A percentile compares a stretch with the other conserved stretches of the same genome.
Conservation (phyloP, 1,140 invertebrate genomes). For the Samia ricini region DNA sequence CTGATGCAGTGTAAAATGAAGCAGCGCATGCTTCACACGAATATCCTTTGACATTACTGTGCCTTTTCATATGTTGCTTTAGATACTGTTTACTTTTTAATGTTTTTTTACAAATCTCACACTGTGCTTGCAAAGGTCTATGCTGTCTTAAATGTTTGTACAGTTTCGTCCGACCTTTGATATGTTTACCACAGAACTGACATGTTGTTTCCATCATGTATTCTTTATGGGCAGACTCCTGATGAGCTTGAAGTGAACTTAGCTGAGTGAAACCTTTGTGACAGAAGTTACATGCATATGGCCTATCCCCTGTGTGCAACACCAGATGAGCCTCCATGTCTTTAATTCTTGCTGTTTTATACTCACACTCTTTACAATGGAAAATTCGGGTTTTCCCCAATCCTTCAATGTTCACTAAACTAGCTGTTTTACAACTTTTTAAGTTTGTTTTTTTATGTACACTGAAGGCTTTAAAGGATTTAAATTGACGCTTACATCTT, state of each 20-base stretch:
- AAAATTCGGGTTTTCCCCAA: slow-evolving; percentile 46
- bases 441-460: slow-evolving; percentile 37
- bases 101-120: slow-evolving; percentile 48
- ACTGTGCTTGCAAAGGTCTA: slow-evolving; percentile 28
- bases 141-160: slow-evolving; percentile 51
- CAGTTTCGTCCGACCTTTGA: slow-evolving; percentile 39
- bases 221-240: slow-evolving; percentile 42
- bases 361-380: slow-evolving; percentile 49
- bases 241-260: slow-evolving; percentile 43
- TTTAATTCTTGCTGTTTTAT: slow-evolving; percentile 39
- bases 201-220: slow-evolving; percentile 47
- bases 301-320: slow-evolving; percentile 47
- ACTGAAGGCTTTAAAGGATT: slow-evolving; percentile 46
- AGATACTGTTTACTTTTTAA: slow-evolving; percentile 30
- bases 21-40: slow-evolving; percentile 56
- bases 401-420: slow-evolving; percentile 42
- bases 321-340: slow-evolving; percentile 49
- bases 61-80: slow-evolving; percentile 47
- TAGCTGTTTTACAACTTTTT: slow-evolving; percentile 31
- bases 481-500: slow-evolving; percentile 50
- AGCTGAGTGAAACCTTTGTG: slow-evolving; percentile 43
- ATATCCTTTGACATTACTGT: slow-evolving; percentile 42
- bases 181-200: slow-evolving; percentile 49
- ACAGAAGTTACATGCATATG: slow-evolving; percentile 48
- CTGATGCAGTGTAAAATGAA: slow-evolving; percentile 46